Base-by-base conservation (phyloP, 2,888 invertebrate species). In the Chelonus formosanus region DNA sequence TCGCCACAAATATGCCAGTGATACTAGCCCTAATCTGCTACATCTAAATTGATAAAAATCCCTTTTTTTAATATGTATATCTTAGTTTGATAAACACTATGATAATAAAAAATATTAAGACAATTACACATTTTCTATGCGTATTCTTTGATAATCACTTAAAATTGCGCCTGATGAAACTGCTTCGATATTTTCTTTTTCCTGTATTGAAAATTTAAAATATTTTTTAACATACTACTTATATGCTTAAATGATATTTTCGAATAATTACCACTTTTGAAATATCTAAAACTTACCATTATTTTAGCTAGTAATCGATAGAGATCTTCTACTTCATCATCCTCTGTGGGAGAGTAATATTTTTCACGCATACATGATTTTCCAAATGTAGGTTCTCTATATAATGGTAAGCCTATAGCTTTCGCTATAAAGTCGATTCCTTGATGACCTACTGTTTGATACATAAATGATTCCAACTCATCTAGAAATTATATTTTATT, bases 391-490 rank as follows among this genome's bases (percentile, higher is more conserved):
- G 89, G 88, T 75, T 91, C 90, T 69, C 95, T 88, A 84, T 92
- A 98, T 58, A 99, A 85, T 0, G 98, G 98, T 67, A 99, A 85
- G 3, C 89, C 94, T 92, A 98, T 94, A 2, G 99, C 98, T 84
- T 96, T 92, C 35, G 97, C 95, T 83, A 97, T 94, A 73, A 93
- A 87, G 72, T 92, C 91, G 71, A 99, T 92, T 20, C 95, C 96
- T 87, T 97, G 95, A 83, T 97, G 95, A 0, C 98, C 99, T 63
- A 99, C 98, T 59, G 97, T 97, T 87, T 99, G 99, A 84, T 98
- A 99, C 99, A 99, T 99, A 83, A 95, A 98, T 82, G 97, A 97
- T 85, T 98, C 97, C 78, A 96, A 83, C 84, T 97, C 97, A 88
- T 93, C 93, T 92, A 20, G 83, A 48, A 85, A 85, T 74, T 59